These are phyloP conservation scores for Sebastes miniatus DNA, from an alignment of 2,797 vertebrate species.

Conservation along the genomic window DNA sequence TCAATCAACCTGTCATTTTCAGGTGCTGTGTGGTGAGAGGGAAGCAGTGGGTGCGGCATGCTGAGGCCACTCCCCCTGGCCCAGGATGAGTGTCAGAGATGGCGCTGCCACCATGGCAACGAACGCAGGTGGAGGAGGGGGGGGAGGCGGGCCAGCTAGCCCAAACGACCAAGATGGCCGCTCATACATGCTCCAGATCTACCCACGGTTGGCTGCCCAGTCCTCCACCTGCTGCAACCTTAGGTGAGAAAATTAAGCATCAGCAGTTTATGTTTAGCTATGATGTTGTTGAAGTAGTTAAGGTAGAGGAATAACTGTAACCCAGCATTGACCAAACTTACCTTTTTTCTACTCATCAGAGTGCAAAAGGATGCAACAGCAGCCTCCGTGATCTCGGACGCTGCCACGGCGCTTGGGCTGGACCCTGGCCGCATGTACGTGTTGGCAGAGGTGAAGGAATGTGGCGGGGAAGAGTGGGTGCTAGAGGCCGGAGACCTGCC, in stretches of 20 bases:
- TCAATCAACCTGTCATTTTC: conserved; percentile 27
- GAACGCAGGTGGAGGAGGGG: conserved; percentile 67
- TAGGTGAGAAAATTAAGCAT: conserved; percentile 37
- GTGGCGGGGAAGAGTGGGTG: conserved; percentile 97
- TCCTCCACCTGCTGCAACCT: conserved; percentile 85
- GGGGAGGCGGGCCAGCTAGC: conserved; percentile 78
- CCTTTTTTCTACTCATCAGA: conserved; percentile 52
- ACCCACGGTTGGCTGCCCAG: conserved; percentile 86
- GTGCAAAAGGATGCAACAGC: conserved; percentile 92
- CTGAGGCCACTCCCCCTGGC: conserved; percentile 84
- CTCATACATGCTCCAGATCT: conserved; percentile 91
- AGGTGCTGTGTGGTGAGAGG: conserved; percentile 84
- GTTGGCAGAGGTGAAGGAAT: conserved; percentile 96
- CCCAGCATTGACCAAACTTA: neutral
- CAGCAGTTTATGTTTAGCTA: neutral
- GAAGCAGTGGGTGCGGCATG: conserved; percentile 85
- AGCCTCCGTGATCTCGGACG: conserved; percentile 88
- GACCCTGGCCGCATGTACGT: conserved; percentile 88
- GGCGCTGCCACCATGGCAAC: conserved; percentile 80
- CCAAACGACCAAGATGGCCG: conserved; percentile 83
- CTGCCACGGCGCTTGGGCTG: conserved; percentile 84
- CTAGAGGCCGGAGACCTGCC: conserved; percentile 92
- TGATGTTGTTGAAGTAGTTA: neutral
- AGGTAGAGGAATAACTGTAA: neutral
- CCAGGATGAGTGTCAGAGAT: conserved; percentile 97